phyloP scores from a whole-genome alignment of 2,113 vertebrate genomes.

The Glaucomys volans region DNA sequence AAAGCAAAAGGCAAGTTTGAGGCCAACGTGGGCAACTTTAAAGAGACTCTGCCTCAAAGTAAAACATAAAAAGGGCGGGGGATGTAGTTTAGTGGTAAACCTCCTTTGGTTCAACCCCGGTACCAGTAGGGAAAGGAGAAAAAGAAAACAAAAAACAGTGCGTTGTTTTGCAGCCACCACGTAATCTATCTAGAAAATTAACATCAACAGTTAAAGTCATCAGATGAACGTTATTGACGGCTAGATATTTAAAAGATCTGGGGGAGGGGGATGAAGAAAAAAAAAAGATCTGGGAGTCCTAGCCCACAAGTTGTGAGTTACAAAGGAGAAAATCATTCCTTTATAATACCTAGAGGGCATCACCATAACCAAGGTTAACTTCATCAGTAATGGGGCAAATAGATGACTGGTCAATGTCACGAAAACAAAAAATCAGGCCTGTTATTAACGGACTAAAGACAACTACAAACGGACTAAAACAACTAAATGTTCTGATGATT shows the following conservation, averaged over 20 bases:
- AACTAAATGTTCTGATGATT: background rate
- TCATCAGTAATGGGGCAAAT: background rate
- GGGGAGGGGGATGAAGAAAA: no score
- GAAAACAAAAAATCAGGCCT: background rate
- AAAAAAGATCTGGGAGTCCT: no score
- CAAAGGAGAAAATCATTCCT: background rate
- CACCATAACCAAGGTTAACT: background rate
- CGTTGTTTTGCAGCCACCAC: background rate
- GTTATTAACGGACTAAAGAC: background rate
- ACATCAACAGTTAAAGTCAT: background rate
- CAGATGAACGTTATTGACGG: background rate
- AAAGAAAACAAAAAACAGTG: background rate
- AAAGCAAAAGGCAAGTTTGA: no score
- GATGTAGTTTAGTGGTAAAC: no score
- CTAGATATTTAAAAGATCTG: background rate
- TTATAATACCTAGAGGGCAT: background rate
- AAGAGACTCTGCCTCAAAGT: no score
- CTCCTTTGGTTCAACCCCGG: no score
- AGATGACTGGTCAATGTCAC: background rate
- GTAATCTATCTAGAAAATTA: constrained; percentile 1
- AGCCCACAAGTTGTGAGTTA: background rate
- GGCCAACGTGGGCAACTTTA: no score
- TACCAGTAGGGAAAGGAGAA: no score
- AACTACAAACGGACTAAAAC: no score
- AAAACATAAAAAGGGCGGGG: no score